Percentiles rank a stretch among this genome's conserved stretches.
Evolutionary conservation across 2,888 invertebrate genomes (phyloP).

Genomic region (Microctonus aethiopoides): DNA sequence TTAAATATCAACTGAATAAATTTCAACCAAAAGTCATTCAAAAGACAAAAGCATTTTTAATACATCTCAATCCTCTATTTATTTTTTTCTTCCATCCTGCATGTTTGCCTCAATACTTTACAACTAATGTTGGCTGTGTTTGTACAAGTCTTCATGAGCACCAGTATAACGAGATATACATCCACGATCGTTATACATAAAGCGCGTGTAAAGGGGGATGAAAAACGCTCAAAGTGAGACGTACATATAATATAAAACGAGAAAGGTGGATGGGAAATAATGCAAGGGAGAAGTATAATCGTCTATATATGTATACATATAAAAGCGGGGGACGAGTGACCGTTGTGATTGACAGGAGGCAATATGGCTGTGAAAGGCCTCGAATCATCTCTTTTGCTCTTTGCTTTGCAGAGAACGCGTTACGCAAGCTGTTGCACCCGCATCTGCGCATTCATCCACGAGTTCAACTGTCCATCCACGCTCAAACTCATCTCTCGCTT

Average conservation of each 20-base stretch:
- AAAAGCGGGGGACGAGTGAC: slow-evolving; percentile 48
- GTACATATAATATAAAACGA: slow-evolving; percentile 34
- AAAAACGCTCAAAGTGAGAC: background rate
- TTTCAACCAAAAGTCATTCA: too few species aligned
- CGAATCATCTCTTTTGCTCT: slow-evolving; percentile 54
- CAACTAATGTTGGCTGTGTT: background rate
- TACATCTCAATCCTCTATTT: too few species aligned
- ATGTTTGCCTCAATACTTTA: too few species aligned
- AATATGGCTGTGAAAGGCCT: slow-evolving; percentile 62
- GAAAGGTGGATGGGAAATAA: slow-evolving; percentile 37
- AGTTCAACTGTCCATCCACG: slow-evolving; percentile 58
- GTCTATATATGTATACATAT: slow-evolving; percentile 7
- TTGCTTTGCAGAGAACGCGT: slow-evolving; percentile 59
- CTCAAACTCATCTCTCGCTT: slow-evolving; percentile 41
- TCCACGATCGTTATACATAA: background rate
- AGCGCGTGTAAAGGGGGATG: background rate
- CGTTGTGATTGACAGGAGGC: slow-evolving; percentile 67
- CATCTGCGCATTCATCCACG: slow-evolving; percentile 67
- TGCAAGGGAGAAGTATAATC: slow-evolving; percentile 40
- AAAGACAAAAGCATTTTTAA: background rate
- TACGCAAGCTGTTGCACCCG: slow-evolving; percentile 68
- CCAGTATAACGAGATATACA: background rate
- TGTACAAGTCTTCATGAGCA: background rate
- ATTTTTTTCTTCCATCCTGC: too few species aligned
- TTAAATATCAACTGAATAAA: too few species aligned